These are phyloP conservation scores for Psettodes erumei DNA, from an alignment of 2,113 vertebrate species.

Conservation along the genomic window DNA sequence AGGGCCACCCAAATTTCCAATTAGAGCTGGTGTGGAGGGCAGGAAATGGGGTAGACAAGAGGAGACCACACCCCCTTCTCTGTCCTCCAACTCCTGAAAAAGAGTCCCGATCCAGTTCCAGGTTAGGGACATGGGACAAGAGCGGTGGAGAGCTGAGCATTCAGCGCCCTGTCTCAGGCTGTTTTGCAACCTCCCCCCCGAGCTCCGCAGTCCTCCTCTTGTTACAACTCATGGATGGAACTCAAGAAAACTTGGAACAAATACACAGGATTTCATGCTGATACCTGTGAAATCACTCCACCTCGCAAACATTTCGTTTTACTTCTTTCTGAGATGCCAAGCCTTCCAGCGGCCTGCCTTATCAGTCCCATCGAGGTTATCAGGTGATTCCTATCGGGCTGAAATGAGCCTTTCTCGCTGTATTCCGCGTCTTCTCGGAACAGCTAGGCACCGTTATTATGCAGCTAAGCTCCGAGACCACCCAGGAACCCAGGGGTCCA, in stretches of 20 bases:
- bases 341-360: conserved; percentile 38
- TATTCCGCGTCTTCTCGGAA: conserved; percentile 79
- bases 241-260: conserved; percentile 52
- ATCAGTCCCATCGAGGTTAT: conserved; percentile 67
- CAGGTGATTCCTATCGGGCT: conserved; percentile 63
- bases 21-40: conserved; percentile 94
- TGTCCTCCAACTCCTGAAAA: conserved; percentile 38
- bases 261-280: conserved; percentile 10
- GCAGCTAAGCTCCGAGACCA: conserved; percentile 76
- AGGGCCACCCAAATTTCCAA: conserved; percentile 99
- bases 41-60: conserved; percentile 91
- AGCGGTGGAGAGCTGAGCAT: conserved; percentile 7
- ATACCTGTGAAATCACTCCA: conserved; percentile 25
- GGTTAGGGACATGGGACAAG: conserved; percentile 43
- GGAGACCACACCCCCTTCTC: conserved; percentile 75
- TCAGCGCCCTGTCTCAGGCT: conserved; percentile 64
- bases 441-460: conserved; percentile 64
- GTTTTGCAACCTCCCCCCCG: conserved; percentile 7
- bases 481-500: conserved; percentile 74
- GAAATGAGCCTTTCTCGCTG: conserved; percentile 76
- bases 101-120: conserved; percentile 32
- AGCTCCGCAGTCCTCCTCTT: not conserved
- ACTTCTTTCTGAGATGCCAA: conserved; percentile 26
- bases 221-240: conserved; percentile 19
- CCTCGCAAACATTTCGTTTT: conserved; percentile 18